These are phyloP conservation scores for Drymonia ruficornis DNA, from an alignment of 2,888 invertebrate species.

Conservation along the genomic window DNA sequence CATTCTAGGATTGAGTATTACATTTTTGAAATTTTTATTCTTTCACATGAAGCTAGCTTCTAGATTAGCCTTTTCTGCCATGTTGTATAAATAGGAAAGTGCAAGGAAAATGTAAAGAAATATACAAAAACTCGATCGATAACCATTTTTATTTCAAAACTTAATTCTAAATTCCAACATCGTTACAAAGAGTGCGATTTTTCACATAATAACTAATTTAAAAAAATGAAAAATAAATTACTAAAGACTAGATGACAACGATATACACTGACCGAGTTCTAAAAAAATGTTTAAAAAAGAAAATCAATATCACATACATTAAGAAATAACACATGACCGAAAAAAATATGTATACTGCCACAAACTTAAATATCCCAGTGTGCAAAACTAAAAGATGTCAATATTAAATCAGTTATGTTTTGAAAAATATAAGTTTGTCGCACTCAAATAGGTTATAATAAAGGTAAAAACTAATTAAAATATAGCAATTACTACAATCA, in stretches of 20 bases:
- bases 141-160: conserved; percentile 79
- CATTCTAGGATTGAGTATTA: too few relatives aligned
- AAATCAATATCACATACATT: conserved; percentile 54
- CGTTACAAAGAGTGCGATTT: conserved; percentile 57
- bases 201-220: conserved; percentile 40
- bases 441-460: too few relatives aligned
- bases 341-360: conserved; percentile 5
- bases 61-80: too few relatives aligned
- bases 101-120: conserved; percentile 14
- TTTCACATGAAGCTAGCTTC: too few relatives aligned
- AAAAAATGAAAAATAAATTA: conserved; percentile 69
- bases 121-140: conserved; percentile 48
- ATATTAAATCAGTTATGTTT: background rate
- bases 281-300: conserved; percentile 46
- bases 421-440: too few relatives aligned
- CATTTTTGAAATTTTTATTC: too few relatives aligned
- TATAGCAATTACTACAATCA: too few relatives aligned
- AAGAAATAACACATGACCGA: conserved; percentile 31
- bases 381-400: background rate
- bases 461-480: too few relatives aligned
- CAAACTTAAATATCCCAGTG: background rate
- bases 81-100: too few relatives aligned
- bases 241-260: conserved; percentile 78
- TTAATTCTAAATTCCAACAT: conserved; percentile 74
- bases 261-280: conserved; percentile 61